Evolutionary conservation across 1,140 invertebrate genomes (phyloP), one percentile per base, ranked within the genome.

Genomic region (Riptortus pedestris): DNA sequence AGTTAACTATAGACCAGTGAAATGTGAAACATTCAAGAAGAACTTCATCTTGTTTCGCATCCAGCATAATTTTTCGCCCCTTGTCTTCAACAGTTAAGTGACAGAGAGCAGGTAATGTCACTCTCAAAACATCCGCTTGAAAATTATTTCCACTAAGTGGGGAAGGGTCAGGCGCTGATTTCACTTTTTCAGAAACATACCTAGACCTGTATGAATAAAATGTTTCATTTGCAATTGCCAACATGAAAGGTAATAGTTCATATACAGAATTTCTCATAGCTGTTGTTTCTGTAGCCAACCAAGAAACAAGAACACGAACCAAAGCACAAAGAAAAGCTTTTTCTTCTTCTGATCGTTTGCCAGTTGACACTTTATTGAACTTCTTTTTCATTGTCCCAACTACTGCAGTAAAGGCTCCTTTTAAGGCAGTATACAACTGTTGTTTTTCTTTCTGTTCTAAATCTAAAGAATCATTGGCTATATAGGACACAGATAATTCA

Each of bases 211-310:
- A 77, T 0, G 85, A 84, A 72, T 88, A 83, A 74, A 91, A 91
- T 0, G 86, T 86, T 68, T 91, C 87, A 77, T 91, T 91, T 11
- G 85, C 85, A 29, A 91, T 71, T 27, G 83, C 80, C 43, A 93
- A 78, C 66, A 91, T 83, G 72, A 83, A 91, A 2, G 89, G 90
- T 18, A 91, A 72, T 7, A 91, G 73, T 24, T 83, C 80, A 71
- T 89, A 89, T 29, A 94, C 81, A 72, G 91, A 87, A 38, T 86
- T 79, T 43, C 88, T 82, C 81, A 93, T 87, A 9, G 91, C 88
- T n/a, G 85, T 85, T 0, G 91, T 91, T 77, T 96, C 93, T 77
- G 93, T 90, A 2, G 90, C 88, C 67, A 96, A 74, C 91, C 91
- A 95, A 24, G 88, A 85, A 33, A 88, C 84, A 31, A 95, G 72